Conservation (phyloP, 1,140 invertebrate genomes). For the Delia radicum region DNA sequence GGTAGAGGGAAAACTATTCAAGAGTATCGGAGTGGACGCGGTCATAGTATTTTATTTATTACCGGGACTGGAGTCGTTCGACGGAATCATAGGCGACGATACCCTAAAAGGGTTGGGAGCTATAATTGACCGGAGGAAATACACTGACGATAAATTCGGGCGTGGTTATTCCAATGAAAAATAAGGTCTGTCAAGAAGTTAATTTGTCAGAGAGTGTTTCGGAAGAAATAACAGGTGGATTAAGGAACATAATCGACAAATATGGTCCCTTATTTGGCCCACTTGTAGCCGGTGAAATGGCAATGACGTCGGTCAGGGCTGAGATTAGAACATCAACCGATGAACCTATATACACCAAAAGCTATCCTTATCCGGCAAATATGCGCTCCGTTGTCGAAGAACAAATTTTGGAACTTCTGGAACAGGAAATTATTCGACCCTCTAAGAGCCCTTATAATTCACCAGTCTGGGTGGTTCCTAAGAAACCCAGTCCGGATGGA, state of each 20-base stretch:
- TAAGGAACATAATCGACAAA: background rate
- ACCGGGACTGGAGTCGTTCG: background rate
- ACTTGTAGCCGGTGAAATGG: background rate
- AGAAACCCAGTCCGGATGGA: background rate
- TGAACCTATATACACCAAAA: slow-evolving; percentile 18
- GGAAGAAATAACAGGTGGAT: no score
- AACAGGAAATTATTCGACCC: background rate
- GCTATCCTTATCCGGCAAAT: slow-evolving; percentile 10
- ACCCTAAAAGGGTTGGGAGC: background rate
- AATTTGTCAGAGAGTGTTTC: background rate
- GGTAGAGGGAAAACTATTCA: background rate
- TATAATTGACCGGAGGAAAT: background rate
- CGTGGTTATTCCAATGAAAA: background rate
- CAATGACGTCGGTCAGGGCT: background rate
- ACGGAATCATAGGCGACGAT: background rate
- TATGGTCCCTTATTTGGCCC: background rate
- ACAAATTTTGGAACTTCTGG: background rate
- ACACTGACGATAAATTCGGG: background rate
- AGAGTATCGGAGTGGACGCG: background rate
- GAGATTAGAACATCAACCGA: background rate
- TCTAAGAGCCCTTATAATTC: slow-evolving; percentile 20
- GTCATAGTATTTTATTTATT: background rate
- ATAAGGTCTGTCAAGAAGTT: background rate
- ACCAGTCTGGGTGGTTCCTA: background rate
- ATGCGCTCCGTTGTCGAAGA: background rate